These are phyloP conservation scores for Zaprionus ornatus DNA, from an alignment of 1,140 invertebrate genomes.

Conservation along the genomic window DNA sequence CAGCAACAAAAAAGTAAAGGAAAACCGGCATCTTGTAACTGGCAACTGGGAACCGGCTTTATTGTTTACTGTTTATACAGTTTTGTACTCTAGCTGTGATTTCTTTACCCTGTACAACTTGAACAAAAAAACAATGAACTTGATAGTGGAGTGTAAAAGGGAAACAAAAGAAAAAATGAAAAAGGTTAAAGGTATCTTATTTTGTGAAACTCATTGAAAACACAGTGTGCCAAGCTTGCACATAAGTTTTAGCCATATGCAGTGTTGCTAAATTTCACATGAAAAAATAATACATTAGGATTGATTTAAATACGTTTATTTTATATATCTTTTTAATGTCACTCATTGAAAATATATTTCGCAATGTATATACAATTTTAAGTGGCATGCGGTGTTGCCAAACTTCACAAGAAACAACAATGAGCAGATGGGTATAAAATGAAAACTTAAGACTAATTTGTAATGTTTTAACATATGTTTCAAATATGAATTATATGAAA, in stretches of 20 bases:
- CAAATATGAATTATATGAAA: too few species aligned
- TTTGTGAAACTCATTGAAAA: neutral
- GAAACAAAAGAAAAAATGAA: neutral
- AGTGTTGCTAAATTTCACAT: too few species aligned
- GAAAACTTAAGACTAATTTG: too few species aligned
- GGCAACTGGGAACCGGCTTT: conserved; percentile 38
- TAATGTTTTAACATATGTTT: too few species aligned
- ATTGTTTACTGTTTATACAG: conserved; percentile 53
- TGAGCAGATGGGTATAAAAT: too few species aligned
- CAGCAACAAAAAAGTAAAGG: conserved; percentile 41
- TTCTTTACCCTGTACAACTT: conserved; percentile 13
- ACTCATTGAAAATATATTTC: too few species aligned
- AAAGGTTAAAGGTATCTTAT: neutral
- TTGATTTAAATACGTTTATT: too few species aligned
- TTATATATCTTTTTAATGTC: too few species aligned
- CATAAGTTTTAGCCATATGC: too few species aligned
- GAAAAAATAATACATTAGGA: too few species aligned
- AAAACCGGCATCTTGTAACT: conserved; percentile 18
- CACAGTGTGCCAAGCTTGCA: neutral
- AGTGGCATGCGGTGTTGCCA: neutral
- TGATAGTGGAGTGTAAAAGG: neutral
- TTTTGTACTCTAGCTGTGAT: conserved; percentile 6
- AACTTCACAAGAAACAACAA: neutral
- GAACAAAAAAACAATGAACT: neutral
- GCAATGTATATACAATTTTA: too few species aligned